Evolutionary conservation across 35 echinoderm and acorn worm genomes (phyloP), one percentile per base, ranked within the genome.

Genomic region (Heliocidaris tuberculata): DNA sequence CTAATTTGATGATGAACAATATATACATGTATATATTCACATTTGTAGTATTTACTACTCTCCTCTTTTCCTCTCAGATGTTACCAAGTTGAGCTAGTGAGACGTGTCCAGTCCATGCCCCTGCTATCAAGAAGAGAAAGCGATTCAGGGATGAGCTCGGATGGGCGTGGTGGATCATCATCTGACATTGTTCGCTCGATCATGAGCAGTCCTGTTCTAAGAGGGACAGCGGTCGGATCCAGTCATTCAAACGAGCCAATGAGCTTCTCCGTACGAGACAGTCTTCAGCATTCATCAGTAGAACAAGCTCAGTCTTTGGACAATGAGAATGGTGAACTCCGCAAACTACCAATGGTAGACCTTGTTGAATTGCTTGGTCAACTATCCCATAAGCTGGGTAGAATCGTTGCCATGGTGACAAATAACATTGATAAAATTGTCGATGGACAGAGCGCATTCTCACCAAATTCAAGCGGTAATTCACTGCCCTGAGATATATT

Each of bases 361-460:
- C 86, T 99, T 60, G 94, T 96, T 50, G 89, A 94, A 87, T 96
- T 94, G 93, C 93, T 99, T 2, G 94, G 96, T 95, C 98, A 99
- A 50, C 94, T 95, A 50, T 97, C 96, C 13, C 96, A 99, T 50
- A 97, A 99, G 94, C 91, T 99, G 32, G 98, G 97, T 31, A 93
- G 97, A 31, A 90, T 96, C 9, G 98, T 97, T 94, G 97, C 98
- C 59, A 99, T 95, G 96, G 97, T 96, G 94, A 99, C 98, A 7
- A 97, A 97, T 96, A 99, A 99, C 59, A 97, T 97, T 86, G 98
- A 99, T 85, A 96, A 99, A 88, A 59, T 99, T 11, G 92, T 97
- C 32, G 98, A 99, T 88, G 98, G 98, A 9, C 98, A 99, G 94
- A 97, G 86, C 0, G 52, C 94, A 15, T 99, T 99, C 90, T 99